These are phyloP conservation scores for Zoanthus gigantus DNA, from an alignment of 92 coral and sea anemone species.

Conservation along the genomic window DNA sequence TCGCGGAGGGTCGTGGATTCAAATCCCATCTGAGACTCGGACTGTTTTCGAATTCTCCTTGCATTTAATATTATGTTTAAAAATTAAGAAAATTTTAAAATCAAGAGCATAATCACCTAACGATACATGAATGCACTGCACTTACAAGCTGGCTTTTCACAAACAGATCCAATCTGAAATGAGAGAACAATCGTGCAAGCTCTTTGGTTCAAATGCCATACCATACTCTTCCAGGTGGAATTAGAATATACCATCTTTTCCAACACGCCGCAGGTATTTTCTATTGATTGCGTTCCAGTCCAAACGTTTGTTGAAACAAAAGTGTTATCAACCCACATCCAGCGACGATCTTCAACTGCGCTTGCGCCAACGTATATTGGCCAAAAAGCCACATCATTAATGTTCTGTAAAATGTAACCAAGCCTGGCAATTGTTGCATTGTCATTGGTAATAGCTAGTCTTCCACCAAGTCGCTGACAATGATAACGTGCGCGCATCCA, in stretches of 20 bases:
- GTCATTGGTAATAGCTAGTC: conserved; percentile 15
- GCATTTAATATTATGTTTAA: no score
- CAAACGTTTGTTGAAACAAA: not conserved
- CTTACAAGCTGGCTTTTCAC: conserved; percentile 45
- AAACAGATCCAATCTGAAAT: not conserved
- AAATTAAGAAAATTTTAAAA: not conserved
- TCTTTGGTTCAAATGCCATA: conserved; percentile 7
- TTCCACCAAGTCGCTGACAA: conserved; percentile 25
- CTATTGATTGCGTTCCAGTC: not conserved
- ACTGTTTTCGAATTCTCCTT: no score
- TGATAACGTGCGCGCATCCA: not conserved
- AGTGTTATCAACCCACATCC: conserved; percentile 41
- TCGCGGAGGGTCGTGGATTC: no score
- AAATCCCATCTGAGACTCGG: no score
- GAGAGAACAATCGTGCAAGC: not conserved
- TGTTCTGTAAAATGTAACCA: conserved; percentile 1
- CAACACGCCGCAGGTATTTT: conserved; percentile 17
- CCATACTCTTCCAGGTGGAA: conserved; percentile 5
- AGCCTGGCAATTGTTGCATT: conserved; percentile 2
- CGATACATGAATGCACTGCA: not conserved
- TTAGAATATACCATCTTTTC: not conserved
- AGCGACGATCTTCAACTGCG: conserved; percentile 24
- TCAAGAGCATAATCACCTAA: not conserved
- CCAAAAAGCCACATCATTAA: not conserved
- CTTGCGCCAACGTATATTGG: conserved; percentile 31